A percentile compares a stretch with the other conserved stretches of the same genome.
Evolutionary conservation across 2,888 invertebrate species (phyloP).

Genomic region (Lasiommata megera): DNA sequence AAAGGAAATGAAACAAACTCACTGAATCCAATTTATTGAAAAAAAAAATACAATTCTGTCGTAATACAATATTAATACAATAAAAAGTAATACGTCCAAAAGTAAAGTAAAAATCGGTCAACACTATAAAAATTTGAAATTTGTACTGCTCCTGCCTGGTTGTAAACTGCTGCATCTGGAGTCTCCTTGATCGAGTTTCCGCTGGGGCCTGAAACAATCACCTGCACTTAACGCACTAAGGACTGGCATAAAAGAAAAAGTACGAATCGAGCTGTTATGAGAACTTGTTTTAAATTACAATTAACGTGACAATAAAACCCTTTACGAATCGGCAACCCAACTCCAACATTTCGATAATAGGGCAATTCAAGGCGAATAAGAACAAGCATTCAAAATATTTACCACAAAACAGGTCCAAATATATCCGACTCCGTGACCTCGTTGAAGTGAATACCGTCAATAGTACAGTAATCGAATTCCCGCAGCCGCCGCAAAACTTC

Average conservation of each 20-base stretch:
- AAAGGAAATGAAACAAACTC: not conserved
- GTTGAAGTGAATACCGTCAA: constrained; percentile 77
- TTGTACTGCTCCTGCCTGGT: constrained; percentile 35
- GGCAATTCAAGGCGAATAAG: too few species aligned
- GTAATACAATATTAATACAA: not conserved
- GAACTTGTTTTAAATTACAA: too few species aligned
- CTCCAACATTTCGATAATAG: too few species aligned
- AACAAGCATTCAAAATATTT: constrained; percentile 32
- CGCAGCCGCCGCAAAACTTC: constrained; percentile 76
- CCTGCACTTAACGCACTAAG: not conserved
- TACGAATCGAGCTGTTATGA: too few species aligned
- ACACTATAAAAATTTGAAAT: constrained; percentile 37
- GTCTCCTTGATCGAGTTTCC: constrained; percentile 53
- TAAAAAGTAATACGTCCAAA: constrained; percentile 9
- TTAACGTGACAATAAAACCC: too few species aligned
- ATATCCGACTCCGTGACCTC: constrained; percentile 74
- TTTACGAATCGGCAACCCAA: too few species aligned
- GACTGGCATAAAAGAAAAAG: too few species aligned
- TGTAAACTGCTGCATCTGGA: constrained; percentile 33
- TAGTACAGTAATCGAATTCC: constrained; percentile 71
- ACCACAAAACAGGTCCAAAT: constrained; percentile 60
- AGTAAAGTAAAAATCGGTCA: constrained; percentile 11
- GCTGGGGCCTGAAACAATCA: constrained; percentile 27
- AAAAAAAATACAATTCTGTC: not conserved
- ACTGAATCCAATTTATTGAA: not conserved